A percentile compares a stretch with the other conserved stretches of the same genome.
Conservation (phyloP, 2,113 vertebrate species). For the Petrocephalus zakoni region DNA sequence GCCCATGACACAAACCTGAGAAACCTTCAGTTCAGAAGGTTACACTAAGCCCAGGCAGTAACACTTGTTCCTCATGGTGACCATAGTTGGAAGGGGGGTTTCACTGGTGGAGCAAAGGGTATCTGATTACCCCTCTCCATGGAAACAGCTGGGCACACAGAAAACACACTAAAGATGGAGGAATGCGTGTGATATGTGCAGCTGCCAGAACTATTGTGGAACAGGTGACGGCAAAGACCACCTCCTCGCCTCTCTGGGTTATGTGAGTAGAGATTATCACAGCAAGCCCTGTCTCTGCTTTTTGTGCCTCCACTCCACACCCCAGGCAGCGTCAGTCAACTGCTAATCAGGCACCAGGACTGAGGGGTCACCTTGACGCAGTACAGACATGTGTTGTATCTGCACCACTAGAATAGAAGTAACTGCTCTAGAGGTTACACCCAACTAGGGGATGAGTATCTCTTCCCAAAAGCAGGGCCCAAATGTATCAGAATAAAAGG, state of each 20-base stretch:
- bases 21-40: slow-evolving; percentile 53
- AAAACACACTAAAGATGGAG: slow-evolving; percentile 19
- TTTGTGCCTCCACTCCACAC: not conserved
- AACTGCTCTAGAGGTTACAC: not conserved
- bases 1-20: slow-evolving; percentile 38
- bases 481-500: not conserved
- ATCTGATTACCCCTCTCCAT: slow-evolving; percentile 49
- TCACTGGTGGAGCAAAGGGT: slow-evolving; percentile 38
- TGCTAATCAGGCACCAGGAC: not conserved
- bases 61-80: slow-evolving; percentile 31
- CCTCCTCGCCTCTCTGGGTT: not conserved
- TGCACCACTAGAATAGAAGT: slow-evolving; percentile 18
- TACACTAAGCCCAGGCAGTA: slow-evolving; percentile 24
- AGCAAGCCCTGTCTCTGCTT: not conserved
- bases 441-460: not conserved
- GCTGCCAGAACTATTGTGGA: slow-evolving; percentile 45
- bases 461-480: not conserved
- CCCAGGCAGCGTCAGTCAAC: slow-evolving; percentile 1
- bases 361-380: slow-evolving; percentile 23
- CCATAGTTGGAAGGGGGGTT: not conserved
- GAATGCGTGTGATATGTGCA: slow-evolving; percentile 36
- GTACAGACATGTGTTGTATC: slow-evolving; percentile 16
- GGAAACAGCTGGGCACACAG: slow-evolving; percentile 56
- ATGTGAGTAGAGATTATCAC: not conserved
- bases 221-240: slow-evolving; percentile 25